Base-by-base conservation (phyloP, 2,113 vertebrate species). In the Grantiella picta region DNA sequence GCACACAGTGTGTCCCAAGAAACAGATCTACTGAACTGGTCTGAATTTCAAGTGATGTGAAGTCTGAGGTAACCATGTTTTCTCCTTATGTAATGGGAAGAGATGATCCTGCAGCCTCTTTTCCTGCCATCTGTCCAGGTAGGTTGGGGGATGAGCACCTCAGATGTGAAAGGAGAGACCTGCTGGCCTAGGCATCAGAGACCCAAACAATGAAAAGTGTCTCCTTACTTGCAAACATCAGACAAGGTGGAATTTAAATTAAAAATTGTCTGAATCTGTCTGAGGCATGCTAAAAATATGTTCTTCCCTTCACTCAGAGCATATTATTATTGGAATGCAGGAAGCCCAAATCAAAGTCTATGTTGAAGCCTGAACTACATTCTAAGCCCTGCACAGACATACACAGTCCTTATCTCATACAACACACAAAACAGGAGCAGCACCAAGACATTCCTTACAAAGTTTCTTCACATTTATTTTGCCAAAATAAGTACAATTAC, bases 1-100 rank as follows among this genome's bases (percentile, higher is more conserved):
- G 31, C 50, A 70, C 0, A 0, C 50, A 56, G 3, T 3, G 29
- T 1, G 3, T 29, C 83, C 60, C 64, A 91, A 68, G 42, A 86
- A 83, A 61, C 15, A 68, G 9, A 79, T 28, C 49, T 42, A 27
- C 60, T 15, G 10, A 68, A n/a, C 27, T 15, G 12, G n/a, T 57
- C 35, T 83, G 64, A 38, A 78, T 50, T 50, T 77, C 47, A 81
- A 45, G 71, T 2, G 18, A 15, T 2, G 0, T 22, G 13, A 86
- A 86, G 38, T 28, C 40, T 36, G 40, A 72, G 31, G 20, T 3
- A 83, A 45, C 9, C 25, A 6, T 3, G 2, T 15, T 52, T 79
- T 40, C 29, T 72, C 60, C 45, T 19, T 3, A 63, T 45, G 14
- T 5, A 73, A 73, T 0, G 4, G 36, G 23, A 50, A 35, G 33